phyloP scores from a whole-genome alignment of 2,797 vertebrate genomes.

The Enteromius viviparus region DNA sequence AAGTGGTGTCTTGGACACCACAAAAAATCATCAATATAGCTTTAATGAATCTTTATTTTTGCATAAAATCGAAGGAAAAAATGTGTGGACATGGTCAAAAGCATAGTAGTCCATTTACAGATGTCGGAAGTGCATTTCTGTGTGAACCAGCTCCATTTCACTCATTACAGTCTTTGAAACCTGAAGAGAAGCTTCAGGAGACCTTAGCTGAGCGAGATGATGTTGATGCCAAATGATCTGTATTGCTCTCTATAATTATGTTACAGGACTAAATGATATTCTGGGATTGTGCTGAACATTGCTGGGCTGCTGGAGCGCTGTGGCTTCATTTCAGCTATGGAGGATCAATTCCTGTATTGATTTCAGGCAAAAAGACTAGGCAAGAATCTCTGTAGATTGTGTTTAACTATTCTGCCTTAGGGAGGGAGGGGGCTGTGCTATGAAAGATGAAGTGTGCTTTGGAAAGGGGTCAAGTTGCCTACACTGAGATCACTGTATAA shows the following conservation, averaged over 20 bases:
- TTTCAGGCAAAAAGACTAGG: conserved; percentile 57
- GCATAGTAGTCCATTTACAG: not conserved
- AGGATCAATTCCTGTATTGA: conserved; percentile 66
- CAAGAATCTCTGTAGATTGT: conserved; percentile 57
- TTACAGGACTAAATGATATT: conserved; percentile 61
- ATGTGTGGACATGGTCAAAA: not conserved
- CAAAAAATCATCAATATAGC: not conserved
- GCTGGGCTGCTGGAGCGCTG: conserved; percentile 51
- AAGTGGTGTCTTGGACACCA: not conserved
- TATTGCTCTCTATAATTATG: conserved; percentile 56
- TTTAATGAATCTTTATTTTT: not conserved
- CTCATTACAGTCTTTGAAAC: conserved; percentile 13
- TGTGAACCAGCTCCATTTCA: not conserved
- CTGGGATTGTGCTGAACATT: conserved; percentile 59
- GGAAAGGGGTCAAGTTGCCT: conserved; percentile 56
- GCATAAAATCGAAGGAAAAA: not conserved
- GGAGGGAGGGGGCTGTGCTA: conserved; percentile 56
- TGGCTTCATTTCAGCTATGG: conserved; percentile 61
- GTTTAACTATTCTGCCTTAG: conserved; percentile 60
- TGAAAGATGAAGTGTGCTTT: conserved; percentile 56
- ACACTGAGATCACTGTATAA: conserved; percentile 51
- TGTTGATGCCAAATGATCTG: conserved; percentile 45
- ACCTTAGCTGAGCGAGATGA: conserved; percentile 44
- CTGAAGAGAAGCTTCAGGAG: conserved; percentile 39
- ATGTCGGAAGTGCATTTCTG: not conserved